Evolutionary conservation across 2,797 vertebrate genomes (phyloP), one percentile per base, ranked within the genome.

Genomic region (Leuciscus waleckii): DNA sequence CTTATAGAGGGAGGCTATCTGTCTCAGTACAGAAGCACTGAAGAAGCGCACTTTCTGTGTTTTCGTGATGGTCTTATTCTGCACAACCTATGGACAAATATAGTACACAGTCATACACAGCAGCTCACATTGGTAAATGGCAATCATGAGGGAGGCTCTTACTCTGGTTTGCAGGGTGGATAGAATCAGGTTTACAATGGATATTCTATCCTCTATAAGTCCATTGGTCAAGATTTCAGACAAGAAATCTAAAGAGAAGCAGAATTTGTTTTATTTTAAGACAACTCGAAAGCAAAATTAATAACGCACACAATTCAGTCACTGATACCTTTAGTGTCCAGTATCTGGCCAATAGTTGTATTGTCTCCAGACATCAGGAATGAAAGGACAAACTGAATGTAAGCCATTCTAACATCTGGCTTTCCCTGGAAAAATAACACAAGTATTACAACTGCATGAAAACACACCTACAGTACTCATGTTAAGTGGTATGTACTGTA

Each of bases 21-120:
- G 96, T 90, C 94, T 93, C 89, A 99, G 86, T 3, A 97, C 32
- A 10, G 95, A 94, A 0, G 96, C 92, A 0, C 95, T 96, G 87
- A 99, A 99, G 90, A 99, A 98, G 0, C 94, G 97, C 41, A 99
- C 95, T 86, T 99, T 99, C 94, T 99, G 98, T 0, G 98, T 99
- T 92, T 99, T 99, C 63, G 93, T 98, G 79, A 99, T 88, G 1
- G 82, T 94, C 89, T 95, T 98, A 91, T 97, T 98, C 77, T 96
- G 93, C 54, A 99, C 92, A 35, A 99, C 96, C 98, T 99, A 89
- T n/a, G 81, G 19, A 19, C 81, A 82, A 32, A 91, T 6, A 68
- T 16, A 71, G 39, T 29, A 29, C 1, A 54, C 54, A 26, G 8
- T 26, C 29, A 1, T 39, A 21, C 9, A 32, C 16, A 74, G 19